These are phyloP conservation scores for Gymnogyps californianus DNA, from an alignment of 2,113 vertebrate genomes.

Conservation along the genomic window DNA sequence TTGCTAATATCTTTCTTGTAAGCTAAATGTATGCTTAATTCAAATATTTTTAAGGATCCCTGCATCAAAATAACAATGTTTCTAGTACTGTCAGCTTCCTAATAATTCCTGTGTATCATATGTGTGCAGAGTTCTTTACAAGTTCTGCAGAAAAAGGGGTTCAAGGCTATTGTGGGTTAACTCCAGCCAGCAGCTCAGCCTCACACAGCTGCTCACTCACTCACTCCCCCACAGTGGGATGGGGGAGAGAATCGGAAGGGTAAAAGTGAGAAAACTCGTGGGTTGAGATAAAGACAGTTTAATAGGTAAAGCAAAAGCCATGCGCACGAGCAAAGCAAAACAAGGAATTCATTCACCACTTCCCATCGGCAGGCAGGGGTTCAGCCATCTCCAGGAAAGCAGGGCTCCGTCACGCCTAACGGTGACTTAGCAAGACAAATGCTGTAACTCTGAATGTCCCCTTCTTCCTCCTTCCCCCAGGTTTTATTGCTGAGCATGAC, in stretches of 20 bases:
- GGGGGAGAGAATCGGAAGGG: neutral
- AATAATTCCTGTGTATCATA: neutral
- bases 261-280: neutral
- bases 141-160: neutral
- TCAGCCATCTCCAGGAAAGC: neutral
- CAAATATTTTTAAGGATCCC: neutral
- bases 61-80: neutral
- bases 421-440: neutral
- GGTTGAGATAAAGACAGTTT: neutral
- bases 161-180: neutral
- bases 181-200: neutral
- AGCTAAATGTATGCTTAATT: neutral
- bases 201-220: neutral
- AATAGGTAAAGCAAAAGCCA: neutral
- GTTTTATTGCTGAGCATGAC: neutral
- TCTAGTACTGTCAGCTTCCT: neutral
- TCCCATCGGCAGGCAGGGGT: neutral
- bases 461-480: neutral
- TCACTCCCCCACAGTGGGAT: too few relatives aligned
- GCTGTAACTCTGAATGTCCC: neutral
- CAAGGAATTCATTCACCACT: neutral
- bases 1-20: neutral
- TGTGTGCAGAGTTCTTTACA: neutral
- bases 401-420: rapidly evolving
- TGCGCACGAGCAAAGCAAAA: neutral